Conservation (phyloP, 30 jellyfish, hydroid and myxozoan genomes). For the Cassiopea xamachana region DNA sequence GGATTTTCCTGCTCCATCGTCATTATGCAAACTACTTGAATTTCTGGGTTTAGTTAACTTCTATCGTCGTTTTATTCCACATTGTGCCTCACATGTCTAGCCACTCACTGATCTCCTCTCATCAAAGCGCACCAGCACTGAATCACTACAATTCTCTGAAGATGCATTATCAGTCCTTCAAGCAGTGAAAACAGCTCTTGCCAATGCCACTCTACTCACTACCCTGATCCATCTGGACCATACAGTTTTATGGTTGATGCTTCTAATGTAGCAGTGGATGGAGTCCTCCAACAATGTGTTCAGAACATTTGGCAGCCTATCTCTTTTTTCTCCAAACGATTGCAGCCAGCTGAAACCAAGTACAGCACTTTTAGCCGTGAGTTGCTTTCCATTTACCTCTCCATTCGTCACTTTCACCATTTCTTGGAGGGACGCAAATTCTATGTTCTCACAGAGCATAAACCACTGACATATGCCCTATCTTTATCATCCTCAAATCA, state of each 20-base stretch:
- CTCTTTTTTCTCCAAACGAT: conserved; percentile 16
- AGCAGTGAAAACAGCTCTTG: conserved; percentile 2
- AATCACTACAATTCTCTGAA: not conserved
- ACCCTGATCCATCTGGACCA: conserved; percentile 28
- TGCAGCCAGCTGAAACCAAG: not conserved
- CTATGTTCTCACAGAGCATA: conserved; percentile 42
- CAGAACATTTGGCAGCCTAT: conserved; percentile 46
- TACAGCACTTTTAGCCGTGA: conserved; percentile 35
- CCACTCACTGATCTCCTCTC: conserved; percentile 12
- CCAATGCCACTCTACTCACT: conserved; percentile 6
- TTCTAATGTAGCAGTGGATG: conserved; percentile 57
- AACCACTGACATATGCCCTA: conserved; percentile 65
- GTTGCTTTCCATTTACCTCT: conserved; percentile 33
- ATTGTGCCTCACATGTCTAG: conserved; percentile 11
- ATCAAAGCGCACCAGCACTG: not conserved
- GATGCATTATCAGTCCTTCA: not conserved
- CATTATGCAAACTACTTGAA: not conserved
- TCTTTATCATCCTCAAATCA: conserved; percentile 18
- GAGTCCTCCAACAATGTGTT: conserved; percentile 37
- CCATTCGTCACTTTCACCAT: conserved; percentile 40
- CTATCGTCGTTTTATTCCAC: not conserved
- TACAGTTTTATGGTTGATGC: conserved; percentile 61
- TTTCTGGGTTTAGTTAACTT: not conserved
- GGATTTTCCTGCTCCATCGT: not conserved
- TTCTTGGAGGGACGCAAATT: conserved; percentile 40